These are phyloP conservation scores for Microtus oregoni DNA, from an alignment of 2,113 vertebrate species.

Conservation along the genomic window DNA sequence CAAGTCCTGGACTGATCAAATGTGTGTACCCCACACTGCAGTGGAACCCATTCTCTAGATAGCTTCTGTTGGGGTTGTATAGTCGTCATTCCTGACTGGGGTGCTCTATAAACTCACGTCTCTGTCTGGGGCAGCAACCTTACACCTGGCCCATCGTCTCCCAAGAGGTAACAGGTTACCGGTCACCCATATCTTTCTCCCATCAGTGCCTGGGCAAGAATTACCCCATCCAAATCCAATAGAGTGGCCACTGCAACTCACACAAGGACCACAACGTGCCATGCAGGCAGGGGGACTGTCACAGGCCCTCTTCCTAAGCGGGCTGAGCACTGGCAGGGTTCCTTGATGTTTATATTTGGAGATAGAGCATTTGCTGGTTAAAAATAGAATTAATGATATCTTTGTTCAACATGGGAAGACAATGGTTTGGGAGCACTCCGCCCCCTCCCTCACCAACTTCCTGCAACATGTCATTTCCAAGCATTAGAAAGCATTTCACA, in stretches of 20 bases:
- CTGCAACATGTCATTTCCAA: slow-evolving; percentile 44
- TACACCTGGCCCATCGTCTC: rapidly evolving
- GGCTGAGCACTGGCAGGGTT: background rate
- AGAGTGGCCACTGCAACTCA: rapidly evolving
- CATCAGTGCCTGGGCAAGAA: background rate
- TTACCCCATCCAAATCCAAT: rapidly evolving
- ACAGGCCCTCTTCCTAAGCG: background rate
- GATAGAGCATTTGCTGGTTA: slow-evolving; percentile 65
- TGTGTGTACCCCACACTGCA: background rate
- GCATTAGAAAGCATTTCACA: slow-evolving; percentile 40
- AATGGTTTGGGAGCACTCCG: slow-evolving; percentile 49
- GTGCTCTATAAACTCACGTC: background rate
- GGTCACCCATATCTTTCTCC: background rate
- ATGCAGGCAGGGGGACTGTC: background rate
- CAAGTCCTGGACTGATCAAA: background rate
- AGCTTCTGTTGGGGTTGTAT: rapidly evolving
- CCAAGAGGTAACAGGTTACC: rapidly evolving
- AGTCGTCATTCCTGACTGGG: rapidly evolving
- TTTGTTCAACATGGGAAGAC: slow-evolving; percentile 66
- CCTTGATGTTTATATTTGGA: slow-evolving; percentile 58
- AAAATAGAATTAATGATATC: slow-evolving; percentile 79
- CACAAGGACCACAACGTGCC: background rate
- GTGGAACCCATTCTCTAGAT: rapidly evolving
- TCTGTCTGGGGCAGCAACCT: no score
- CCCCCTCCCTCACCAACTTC: slow-evolving; percentile 26